These are phyloP conservation scores for Papilio glaucus DNA, from an alignment of 1,140 invertebrate genomes.

Conservation along the genomic window DNA sequence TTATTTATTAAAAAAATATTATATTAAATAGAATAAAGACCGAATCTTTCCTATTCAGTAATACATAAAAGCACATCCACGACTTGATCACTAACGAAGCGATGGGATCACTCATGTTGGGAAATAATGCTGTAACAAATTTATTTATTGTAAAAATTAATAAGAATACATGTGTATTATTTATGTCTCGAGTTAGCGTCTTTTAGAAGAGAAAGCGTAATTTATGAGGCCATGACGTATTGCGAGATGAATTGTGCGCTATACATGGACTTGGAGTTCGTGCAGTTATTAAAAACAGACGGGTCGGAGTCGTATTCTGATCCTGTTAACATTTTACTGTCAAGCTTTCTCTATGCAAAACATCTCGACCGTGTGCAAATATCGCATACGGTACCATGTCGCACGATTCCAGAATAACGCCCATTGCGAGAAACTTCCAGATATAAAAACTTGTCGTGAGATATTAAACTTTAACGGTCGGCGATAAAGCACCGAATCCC, in stretches of 20 bases:
- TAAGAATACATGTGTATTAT: not conserved
- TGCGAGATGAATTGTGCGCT: conserved; percentile 4
- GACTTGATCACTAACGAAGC: no score
- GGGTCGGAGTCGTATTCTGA: conserved; percentile 34
- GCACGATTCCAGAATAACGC: conserved; percentile 22
- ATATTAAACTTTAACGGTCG: conserved; percentile 39
- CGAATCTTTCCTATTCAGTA: no score
- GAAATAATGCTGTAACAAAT: not conserved
- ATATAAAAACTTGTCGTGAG: conserved; percentile 13
- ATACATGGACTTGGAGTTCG: conserved; percentile 9
- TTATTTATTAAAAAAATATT: no score
- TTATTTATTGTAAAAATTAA: not conserved
- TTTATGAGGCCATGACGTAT: conserved; percentile 10
- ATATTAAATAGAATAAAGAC: no score
- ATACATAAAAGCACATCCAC: no score
- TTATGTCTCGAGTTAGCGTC: not conserved
- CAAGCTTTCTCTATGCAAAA: conserved; percentile 55
- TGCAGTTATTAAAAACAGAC: conserved; percentile 20
- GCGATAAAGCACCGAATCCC: conserved; percentile 32
- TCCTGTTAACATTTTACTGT: conserved; percentile 43
- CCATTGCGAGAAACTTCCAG: conserved; percentile 42
- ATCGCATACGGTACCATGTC: conserved; percentile 43
- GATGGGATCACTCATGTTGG: no score
- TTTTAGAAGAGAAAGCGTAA: conserved; percentile 4
- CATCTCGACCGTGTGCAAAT: conserved; percentile 56